Base-by-base conservation (phyloP, 2,888 invertebrate species). In the Watsonalla cultraria region DNA sequence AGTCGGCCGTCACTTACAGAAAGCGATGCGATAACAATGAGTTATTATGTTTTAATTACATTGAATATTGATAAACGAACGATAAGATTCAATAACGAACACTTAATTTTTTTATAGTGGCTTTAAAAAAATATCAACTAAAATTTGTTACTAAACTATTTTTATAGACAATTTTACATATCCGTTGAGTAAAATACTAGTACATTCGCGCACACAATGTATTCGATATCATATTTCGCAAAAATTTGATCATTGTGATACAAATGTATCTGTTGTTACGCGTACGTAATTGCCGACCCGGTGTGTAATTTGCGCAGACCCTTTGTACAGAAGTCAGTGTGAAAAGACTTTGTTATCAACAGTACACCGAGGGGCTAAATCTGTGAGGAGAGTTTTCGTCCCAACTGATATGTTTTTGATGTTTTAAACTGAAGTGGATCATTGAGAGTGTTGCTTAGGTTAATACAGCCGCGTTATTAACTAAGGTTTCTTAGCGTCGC, bases 181-280 rank as follows among this genome's bases (percentile, higher is more conserved):
- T 15, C 34, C 13, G 24, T 15, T 42, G 11, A 42, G 7, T 14
- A 49, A 58, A 56, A 56, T 57, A 51, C 67, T 66, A 58, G 65
- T 56, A 35, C 58, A 45, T 11, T 42, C 53, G 63, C 48, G 65
- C 63, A 59, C 61, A 70, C 65, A 73, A 68, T 60, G 60, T 60
- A 64, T 51, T 66, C 60, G 64, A 74, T 88, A 86, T 90, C 86
- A 61, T 74, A 76, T 90, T 89, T 80, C 90, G 62, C 57, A 86
- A 80, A 86, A 82, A 78, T 71, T 74, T 67, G 61, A 72, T 78
- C 80, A 87, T 90, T 90, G 88, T 90, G 84, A 90, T 89, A 90
- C 90, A 90, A 90, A 90, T 89, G 80, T 90, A 88, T 90, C 90
- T 86, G 89, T 87, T 86, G 88, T 90, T 84, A 70, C 64, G 68